phyloP scores from a whole-genome alignment of 2,113 vertebrate species.

The Diglossa brunneiventris region DNA sequence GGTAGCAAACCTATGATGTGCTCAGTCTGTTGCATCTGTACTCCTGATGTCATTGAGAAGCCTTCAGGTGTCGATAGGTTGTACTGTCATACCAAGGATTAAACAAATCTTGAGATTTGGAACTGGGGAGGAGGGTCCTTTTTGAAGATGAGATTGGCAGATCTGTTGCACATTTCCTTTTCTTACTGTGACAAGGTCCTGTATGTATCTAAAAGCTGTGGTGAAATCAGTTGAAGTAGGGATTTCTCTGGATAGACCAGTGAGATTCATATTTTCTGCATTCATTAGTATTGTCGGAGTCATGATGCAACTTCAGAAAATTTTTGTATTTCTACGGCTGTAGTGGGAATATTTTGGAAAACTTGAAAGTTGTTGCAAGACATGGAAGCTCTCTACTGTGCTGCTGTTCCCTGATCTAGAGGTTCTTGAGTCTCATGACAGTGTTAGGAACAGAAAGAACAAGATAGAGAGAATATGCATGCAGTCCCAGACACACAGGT shows the following conservation, averaged over 20 bases:
- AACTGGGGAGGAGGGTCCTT: background rate
- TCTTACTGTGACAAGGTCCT: background rate
- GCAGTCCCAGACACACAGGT: background rate
- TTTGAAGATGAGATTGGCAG: background rate
- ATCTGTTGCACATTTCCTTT: background rate
- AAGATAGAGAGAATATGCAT: background rate
- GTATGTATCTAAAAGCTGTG: background rate
- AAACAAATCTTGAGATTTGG: background rate
- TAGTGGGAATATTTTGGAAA: background rate
- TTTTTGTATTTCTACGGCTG: background rate
- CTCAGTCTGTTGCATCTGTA: background rate
- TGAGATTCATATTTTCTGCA: background rate
- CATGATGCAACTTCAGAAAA: background rate
- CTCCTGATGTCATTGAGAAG: background rate
- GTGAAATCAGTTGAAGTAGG: background rate
- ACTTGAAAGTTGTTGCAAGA: background rate
- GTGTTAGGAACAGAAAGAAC: background rate
- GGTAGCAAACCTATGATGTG: accelerated
- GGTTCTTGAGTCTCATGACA: background rate
- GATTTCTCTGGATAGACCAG: background rate
- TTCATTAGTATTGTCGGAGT: background rate
- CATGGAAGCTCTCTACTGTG: background rate
- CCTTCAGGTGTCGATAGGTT: accelerated
- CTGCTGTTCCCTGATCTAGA: background rate
- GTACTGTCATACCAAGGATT: background rate